Evolutionary conservation across 2,797 vertebrate species (phyloP).

Genomic region (Neosalanx taihuensis): DNA sequence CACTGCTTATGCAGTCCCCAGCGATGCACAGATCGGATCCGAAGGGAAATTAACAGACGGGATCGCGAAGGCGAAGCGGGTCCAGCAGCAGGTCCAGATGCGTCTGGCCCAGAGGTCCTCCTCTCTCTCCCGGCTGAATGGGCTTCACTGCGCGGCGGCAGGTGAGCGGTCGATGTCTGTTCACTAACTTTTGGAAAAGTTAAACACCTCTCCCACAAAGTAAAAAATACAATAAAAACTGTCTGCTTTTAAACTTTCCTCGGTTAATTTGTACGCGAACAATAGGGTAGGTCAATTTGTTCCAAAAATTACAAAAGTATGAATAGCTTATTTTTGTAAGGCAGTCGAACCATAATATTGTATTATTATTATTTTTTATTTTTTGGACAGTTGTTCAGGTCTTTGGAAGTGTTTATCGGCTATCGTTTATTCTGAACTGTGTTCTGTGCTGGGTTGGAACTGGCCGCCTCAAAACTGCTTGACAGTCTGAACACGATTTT

Average conservation of each 20-base stretch:
- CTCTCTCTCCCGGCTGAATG: conserved; percentile 59
- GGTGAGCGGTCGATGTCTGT: conserved; percentile 47
- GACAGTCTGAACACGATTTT: no score
- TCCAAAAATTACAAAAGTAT: no score
- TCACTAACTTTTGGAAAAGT: neutral
- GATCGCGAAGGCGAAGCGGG: conserved; percentile 74
- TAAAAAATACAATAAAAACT: neutral
- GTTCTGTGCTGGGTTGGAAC: neutral
- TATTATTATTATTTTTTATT: neutral
- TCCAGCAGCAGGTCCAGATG: conserved; percentile 90
- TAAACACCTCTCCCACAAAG: neutral
- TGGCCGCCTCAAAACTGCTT: neutral
- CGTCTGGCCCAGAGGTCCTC: conserved; percentile 81
- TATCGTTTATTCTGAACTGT: conserved; percentile 51
- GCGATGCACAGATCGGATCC: conserved; percentile 75
- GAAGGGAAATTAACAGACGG: conserved; percentile 59
- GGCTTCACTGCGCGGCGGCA: conserved; percentile 41
- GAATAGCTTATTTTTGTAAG: no score
- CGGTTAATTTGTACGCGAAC: no score
- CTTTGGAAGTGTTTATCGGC: conserved; percentile 48
- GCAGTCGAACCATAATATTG: no score
- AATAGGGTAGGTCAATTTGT: no score
- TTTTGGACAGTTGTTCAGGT: conserved; percentile 25
- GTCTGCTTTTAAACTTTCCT: no score
- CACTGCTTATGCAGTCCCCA: conserved; percentile 85